phyloP scores from a whole-genome alignment of 2,888 invertebrate species.

The Coleophora flavipennella region DNA sequence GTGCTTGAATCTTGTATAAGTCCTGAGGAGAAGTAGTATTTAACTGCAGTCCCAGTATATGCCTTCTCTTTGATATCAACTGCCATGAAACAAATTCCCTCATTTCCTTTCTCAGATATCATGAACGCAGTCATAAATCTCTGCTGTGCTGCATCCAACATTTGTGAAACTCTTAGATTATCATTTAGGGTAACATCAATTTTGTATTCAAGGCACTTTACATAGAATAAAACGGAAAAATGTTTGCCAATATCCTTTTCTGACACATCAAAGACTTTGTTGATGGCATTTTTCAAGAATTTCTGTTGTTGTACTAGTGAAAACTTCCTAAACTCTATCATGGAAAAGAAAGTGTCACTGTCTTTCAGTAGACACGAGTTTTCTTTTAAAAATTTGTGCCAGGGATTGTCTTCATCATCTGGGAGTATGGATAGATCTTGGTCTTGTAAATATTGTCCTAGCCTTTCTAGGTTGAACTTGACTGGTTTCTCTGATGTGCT shows the following conservation, averaged over 20 bases:
- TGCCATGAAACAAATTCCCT: constrained; percentile 66
- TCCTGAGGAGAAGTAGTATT: constrained; percentile 65
- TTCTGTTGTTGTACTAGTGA: constrained; percentile 89
- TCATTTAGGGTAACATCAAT: constrained; percentile 24
- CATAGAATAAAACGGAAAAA: constrained; percentile 69
- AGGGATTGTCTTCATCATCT: constrained; percentile 81
- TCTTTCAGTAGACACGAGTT: constrained; percentile 81
- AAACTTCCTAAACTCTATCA: constrained; percentile 80
- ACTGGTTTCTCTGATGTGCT: constrained; percentile 56
- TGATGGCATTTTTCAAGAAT: constrained; percentile 76
- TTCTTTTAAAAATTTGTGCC: constrained; percentile 82
- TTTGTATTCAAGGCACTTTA: constrained; percentile 62
- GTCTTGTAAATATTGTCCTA: constrained; percentile 92
- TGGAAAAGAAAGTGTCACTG: constrained; percentile 78
- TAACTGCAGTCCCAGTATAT: constrained; percentile 59
- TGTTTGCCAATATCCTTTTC: constrained; percentile 76
- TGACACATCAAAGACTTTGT: constrained; percentile 78
- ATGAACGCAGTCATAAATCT: constrained; percentile 67
- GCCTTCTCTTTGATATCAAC: constrained; percentile 52
- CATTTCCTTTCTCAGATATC: constrained; percentile 41
- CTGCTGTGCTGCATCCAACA: constrained; percentile 58
- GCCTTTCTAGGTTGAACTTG: constrained; percentile 87
- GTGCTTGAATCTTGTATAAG: constrained; percentile 39
- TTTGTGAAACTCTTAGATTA: constrained; percentile 58
- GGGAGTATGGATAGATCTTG: constrained; percentile 79